phyloP scores from a whole-genome alignment of 2,113 vertebrate species.

The Neotoma lepida region DNA sequence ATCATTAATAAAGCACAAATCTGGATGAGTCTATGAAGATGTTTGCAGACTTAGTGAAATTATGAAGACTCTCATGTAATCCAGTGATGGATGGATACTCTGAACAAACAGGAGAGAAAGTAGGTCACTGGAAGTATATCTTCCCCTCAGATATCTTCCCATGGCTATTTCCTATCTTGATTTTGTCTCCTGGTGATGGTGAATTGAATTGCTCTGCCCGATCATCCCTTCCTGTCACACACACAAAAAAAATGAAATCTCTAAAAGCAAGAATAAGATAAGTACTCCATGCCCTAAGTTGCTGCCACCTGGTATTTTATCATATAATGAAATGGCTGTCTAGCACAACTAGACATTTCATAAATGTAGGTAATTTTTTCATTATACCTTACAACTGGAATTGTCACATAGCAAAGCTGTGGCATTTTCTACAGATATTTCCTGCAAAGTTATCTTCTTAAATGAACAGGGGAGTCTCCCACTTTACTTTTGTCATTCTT shows the following conservation, averaged over 20 bases:
- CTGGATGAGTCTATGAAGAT: neutral
- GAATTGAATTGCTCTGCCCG: neutral
- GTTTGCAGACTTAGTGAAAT: neutral
- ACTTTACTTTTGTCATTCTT: neutral
- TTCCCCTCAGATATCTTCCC: neutral
- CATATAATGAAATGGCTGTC: neutral
- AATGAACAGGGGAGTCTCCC: neutral
- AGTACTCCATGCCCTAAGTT: neutral
- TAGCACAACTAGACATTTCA: neutral
- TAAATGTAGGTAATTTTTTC: neutral
- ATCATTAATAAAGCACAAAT: neutral
- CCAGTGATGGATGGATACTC: neutral
- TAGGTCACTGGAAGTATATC: neutral
- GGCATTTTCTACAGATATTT: neutral
- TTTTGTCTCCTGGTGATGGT: neutral
- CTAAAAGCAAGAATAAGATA: neutral
- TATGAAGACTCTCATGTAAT: neutral
- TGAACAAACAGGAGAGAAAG: neutral
- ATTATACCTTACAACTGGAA: conserved; percentile 2
- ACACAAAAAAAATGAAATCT: neutral
- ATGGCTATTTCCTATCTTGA: neutral
- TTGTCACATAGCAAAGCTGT: neutral
- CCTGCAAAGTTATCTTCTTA: neutral
- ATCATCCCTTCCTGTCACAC: neutral
- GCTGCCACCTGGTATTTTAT: neutral